These are phyloP conservation scores for Slavum lentiscoides DNA, from an alignment of 2,888 invertebrate genomes.

Conservation along the genomic window DNA sequence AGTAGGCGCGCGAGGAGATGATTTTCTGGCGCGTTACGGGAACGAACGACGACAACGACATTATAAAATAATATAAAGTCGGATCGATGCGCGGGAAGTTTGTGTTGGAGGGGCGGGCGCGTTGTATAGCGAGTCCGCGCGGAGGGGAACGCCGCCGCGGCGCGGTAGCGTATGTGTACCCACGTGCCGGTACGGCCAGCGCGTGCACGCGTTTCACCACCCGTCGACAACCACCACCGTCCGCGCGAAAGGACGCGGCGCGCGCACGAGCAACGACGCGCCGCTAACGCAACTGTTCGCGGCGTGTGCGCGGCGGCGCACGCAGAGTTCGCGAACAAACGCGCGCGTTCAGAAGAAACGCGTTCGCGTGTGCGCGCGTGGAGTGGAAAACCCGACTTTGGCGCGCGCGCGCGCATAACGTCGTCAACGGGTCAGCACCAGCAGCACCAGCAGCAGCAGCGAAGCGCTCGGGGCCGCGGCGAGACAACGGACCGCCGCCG, in stretches of 20 bases:
- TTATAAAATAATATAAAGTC: not conserved
- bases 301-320: no score
- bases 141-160: not conserved
- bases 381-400: not conserved
- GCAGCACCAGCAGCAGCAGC: no score
- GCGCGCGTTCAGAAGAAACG: no score
- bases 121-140: no score
- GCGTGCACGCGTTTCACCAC: constrained; percentile 26
- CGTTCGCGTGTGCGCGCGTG: not conserved
- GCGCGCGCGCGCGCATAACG: constrained; percentile 26
- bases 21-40: constrained; percentile 32
- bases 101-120: not conserved
- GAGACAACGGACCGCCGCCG: not conserved
- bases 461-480: not conserved
- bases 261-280: no score
- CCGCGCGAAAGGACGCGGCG: not conserved
- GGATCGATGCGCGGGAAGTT: constrained; percentile 23
- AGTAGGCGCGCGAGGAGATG: constrained; percentile 27
- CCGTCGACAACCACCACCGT: not conserved
- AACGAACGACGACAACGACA: constrained; percentile 24
- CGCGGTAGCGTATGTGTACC: constrained; percentile 23
- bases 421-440: not conserved
- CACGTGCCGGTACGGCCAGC: constrained; percentile 22
- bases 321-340: no score
- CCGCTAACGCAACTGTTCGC: no score